phyloP scores from a whole-genome alignment of 2,113 vertebrate species.

The Dasyornis broadbenti region DNA sequence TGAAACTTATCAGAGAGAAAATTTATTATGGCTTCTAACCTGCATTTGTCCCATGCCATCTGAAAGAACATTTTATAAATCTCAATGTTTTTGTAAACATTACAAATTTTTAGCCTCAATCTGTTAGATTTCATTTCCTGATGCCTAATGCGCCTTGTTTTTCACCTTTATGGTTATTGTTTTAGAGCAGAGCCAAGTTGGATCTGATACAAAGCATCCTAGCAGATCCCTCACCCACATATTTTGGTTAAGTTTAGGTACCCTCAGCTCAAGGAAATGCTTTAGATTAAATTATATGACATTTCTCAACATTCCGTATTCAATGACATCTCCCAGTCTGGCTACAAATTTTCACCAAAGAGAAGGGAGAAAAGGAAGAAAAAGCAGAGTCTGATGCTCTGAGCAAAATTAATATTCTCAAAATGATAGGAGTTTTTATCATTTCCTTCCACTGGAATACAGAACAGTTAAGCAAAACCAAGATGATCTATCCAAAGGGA shows the following conservation, averaged over 20 bases:
- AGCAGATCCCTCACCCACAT: background rate
- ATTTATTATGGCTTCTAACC: background rate
- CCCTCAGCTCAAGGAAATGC: background rate
- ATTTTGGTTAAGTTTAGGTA: background rate
- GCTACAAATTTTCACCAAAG: background rate
- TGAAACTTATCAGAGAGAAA: background rate
- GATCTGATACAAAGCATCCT: background rate
- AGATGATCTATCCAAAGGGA: background rate
- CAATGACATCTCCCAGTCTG: background rate
- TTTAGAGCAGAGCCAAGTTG: background rate
- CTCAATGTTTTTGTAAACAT: background rate
- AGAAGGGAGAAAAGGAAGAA: background rate
- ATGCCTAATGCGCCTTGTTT: background rate
- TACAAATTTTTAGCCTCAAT: background rate
- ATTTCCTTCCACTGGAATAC: background rate
- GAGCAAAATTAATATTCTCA: background rate
- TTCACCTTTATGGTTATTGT: background rate
- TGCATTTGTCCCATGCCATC: background rate
- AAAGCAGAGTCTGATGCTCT: background rate
- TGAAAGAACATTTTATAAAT: background rate
- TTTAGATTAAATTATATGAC: background rate
- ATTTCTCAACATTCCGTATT: background rate
- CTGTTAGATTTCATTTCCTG: background rate
- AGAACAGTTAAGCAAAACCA: background rate
- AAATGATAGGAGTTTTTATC: background rate